Evolutionary conservation across 1,140 invertebrate species (phyloP), one percentile per base, ranked within the genome.

Genomic region (Camponotus floridanus): DNA sequence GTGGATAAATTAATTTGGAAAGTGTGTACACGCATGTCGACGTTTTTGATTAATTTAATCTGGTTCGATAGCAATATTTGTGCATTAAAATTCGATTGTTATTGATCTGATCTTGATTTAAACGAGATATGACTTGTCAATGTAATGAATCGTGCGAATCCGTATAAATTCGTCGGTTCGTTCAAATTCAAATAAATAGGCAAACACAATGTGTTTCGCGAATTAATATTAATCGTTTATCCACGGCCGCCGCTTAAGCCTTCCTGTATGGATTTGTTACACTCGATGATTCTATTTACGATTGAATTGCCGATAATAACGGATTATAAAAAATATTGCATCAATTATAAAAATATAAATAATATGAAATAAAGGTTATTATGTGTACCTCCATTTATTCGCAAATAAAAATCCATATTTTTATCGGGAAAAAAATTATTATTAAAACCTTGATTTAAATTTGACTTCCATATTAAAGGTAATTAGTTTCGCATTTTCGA

Each of bases 151-250:
- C 55, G 79, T 83, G 31, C 31, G 68, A 83, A 73, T 83, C 18
- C 26, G 45, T 73, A 21, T 73, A 74, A 83, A 74, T 83, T 83
- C 68, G 68, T 39, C 26, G 57, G 5, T 45, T 71, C 39, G 39
- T 73, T 74, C n/a, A 13, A 61, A 73, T 83, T 74, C 79, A 48
- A 73, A 83, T 83, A 83, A 83, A 83, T 39, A 83, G 55, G 13
- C 68, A 21, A 59, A 21, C 68, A 83, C 79, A 83, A 83, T 74
- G 48, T 51, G 26, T 73, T 55, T 61, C 55, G 39, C 39, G 55
- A 83, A 83, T 83, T 83, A 74, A 83, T 83, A 74, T 83, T 83
- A 83, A 83, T 83, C 39, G 55, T 48, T 73, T 70, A 73, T 73
- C 55, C 79, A 55, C 39, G n/a, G 33, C 39, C 26, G 31, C 55